phyloP scores from a whole-genome alignment of 2,797 vertebrate species.

The Tragelaphus oryx region DNA sequence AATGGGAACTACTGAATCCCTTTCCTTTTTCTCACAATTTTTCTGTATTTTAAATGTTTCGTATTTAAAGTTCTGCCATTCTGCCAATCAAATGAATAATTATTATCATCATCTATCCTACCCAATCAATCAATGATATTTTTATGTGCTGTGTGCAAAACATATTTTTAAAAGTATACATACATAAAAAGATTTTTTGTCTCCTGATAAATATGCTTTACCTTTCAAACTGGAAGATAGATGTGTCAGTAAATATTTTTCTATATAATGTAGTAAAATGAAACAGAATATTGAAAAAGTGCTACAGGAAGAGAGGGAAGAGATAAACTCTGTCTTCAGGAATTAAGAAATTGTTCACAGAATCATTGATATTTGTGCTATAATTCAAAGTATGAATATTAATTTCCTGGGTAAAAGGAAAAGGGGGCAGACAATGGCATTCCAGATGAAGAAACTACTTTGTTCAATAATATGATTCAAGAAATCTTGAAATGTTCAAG shows the following conservation, averaged over 20 bases:
- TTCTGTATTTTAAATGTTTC: background rate
- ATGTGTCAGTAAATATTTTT: background rate
- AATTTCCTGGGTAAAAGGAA: background rate
- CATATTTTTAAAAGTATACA: background rate
- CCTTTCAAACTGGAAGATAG: background rate
- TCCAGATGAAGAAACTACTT: background rate
- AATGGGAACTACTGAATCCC: background rate
- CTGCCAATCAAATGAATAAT: constrained; percentile 28
- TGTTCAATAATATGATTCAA: background rate
- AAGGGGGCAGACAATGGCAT: background rate
- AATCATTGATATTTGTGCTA: background rate
- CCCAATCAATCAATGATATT: background rate
- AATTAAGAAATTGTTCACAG: background rate
- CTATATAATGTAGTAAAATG: background rate
- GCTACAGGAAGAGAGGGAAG: background rate
- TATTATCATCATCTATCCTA: constrained; percentile 22
- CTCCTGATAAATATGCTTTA: background rate
- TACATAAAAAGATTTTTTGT: background rate
- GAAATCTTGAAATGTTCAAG: background rate
- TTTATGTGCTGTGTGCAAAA: background rate
- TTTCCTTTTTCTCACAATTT: background rate
- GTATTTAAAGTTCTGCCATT: background rate
- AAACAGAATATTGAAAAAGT: background rate
- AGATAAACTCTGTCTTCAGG: background rate
- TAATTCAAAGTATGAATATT: background rate